Percentiles rank a stretch among this genome's conserved stretches.
Evolutionary conservation across 2,113 vertebrate genomes (phyloP).

Genomic region (Sylvicapra grimmia): DNA sequence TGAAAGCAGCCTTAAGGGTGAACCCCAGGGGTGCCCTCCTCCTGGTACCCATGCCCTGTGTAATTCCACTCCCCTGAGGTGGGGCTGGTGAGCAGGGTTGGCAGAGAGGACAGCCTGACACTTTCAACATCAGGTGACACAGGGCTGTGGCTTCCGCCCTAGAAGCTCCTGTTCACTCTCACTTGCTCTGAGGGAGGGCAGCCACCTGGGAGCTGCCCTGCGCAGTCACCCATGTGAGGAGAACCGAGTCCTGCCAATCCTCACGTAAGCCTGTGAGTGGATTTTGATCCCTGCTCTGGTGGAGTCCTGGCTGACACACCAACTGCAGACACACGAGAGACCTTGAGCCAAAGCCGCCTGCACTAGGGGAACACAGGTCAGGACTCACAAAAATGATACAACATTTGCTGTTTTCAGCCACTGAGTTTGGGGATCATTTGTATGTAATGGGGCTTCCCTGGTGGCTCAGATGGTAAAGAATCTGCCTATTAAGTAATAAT

Average conservation of each 20-base stretch:
- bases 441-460: neutral
- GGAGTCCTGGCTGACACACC: neutral
- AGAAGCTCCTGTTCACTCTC: neutral
- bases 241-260: neutral
- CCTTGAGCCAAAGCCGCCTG: neutral
- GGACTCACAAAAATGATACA: neutral
- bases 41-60: no score
- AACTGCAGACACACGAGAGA: neutral
- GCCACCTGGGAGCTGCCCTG: neutral
- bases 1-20: neutral
- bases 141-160: neutral
- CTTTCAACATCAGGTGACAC: neutral
- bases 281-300: rapidly evolving
- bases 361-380: neutral
- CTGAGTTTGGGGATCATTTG: neutral
- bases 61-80: no score
- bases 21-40: no score
- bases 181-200: neutral
- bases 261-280: neutral
- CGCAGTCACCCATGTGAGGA: neutral
- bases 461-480: neutral
- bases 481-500: neutral
- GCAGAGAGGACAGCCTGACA: neutral
- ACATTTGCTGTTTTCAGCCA: neutral
- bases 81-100: neutral